Base-by-base conservation (phyloP, 2,113 vertebrate genomes). In the Phyllostomus hastatus region DNA sequence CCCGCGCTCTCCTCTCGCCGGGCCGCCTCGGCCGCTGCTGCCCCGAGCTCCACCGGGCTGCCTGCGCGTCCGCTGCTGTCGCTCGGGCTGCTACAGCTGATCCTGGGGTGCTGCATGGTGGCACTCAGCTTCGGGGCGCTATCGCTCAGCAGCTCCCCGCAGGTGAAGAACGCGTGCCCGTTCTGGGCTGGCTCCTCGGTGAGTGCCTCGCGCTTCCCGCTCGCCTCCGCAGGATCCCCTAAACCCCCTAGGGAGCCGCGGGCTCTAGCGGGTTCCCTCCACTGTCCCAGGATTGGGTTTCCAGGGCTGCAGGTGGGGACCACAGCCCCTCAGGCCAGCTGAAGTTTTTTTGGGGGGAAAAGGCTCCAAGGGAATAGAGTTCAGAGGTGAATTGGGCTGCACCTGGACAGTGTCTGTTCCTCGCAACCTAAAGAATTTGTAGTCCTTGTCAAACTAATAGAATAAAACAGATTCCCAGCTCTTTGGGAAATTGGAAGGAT, bases 181-280 rank as follows among this genome's bases (percentile, higher is more conserved):
- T 98, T 99, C 84, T 99, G 99, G 99, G 99, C 99, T 1, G 99
- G 99, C 76, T 99, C 98, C 69, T 99, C 98, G 98, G 99, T 99
- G 96, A 99, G 99, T 99, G 76, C 41, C 38, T 26, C 57, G 16
- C 16, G 82, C 19, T n/a, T 10, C 26, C 43, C 5, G 33, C 50
- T 15, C 10, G 43, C n/a, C 52, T 9, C 17, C 10, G 46, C 59
- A 4, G 9, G 54, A 31, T 12, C 46, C 46, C 59, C 24, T 9
- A 6, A 26, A 3, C 26, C 59, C 24, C 22, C 4, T 9, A 1
- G 1, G 10, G 33, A 20, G 57, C 24, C 0, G 41, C 66, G 33
- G 24, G 15, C 50, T 41, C 33, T 3, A 46, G 28, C 20, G 1
- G 0, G 75, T 31, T 38, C 16, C 41, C 16, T 54, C n/a, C 52